Evolutionary conservation across 1,140 invertebrate genomes (phyloP), one percentile per base, ranked within the genome.

Genomic region (Drosophila hydei): DNA sequence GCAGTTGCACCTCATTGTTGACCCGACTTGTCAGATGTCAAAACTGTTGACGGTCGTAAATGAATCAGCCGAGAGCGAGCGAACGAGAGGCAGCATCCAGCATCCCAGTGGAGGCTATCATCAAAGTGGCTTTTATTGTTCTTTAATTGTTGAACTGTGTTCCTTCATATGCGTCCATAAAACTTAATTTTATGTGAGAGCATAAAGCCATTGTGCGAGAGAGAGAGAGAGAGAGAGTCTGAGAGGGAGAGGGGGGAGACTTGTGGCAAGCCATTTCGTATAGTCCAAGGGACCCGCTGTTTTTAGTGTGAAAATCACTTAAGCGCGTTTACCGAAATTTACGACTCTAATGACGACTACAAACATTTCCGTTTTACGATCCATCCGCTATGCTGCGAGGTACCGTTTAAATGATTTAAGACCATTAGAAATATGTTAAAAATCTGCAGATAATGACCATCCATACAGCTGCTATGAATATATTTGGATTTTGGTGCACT

Each of bases 81-180:
- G 30, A 33, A 11, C 27, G 0, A 30, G 0, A 8, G 21, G 48
- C 42, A 12, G 54, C 23, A 5, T 14, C 14, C 9, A 23, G 12
- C 19, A 48, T 43, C 36, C 11, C 11, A 75, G 45, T 40, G 50
- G 47, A 73, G 58, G 62, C 33, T 64, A 14, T 56, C 61, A 79
- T 84, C 67, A 87, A 78, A 78, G 61, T 64, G 75, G 61, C 63
- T 88, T 87, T 87, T 79, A 87, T 88, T 63, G 83, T 72, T 83
- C 64, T 83, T 88, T 88, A 87, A 87, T 88, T 87, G 83, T 75
- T 68, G 84, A 87, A 80, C 72, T 88, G 77, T 87, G 83, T 87
- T 83, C 62, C 75, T 62, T 61, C 56, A 58, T 51, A 50, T 43
- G 75, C 70, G 75, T 64, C 67, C 59, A 83, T 83, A 79, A 83